Conservation (phyloP, 2,113 vertebrate genomes). For the Psilopsiagon aymara region DNA sequence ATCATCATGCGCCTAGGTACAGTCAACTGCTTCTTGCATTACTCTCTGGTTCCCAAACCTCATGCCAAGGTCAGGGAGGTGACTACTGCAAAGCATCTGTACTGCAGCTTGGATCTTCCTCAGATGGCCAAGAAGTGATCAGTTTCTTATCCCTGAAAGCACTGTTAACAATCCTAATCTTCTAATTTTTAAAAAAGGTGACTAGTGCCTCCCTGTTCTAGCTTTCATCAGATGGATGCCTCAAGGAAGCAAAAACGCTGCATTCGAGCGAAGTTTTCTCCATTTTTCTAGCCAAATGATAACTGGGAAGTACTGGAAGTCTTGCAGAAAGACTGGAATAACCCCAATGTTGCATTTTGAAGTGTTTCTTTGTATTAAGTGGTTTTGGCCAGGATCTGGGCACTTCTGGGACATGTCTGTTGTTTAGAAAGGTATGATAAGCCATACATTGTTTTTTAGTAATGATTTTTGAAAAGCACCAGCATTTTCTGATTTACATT, state of each 20-base stretch:
- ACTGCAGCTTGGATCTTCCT: neutral
- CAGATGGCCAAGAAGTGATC: neutral
- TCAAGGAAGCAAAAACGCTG: neutral
- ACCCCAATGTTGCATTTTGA: neutral
- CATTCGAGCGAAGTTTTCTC: neutral
- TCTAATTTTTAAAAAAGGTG: neutral
- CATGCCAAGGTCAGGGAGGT: accelerated
- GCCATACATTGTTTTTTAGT: neutral
- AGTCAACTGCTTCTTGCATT: neutral
- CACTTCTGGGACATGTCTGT: neutral
- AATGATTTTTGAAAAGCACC: neutral
- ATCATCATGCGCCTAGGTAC: accelerated
- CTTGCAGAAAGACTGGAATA: neutral
- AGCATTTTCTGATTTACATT: neutral
- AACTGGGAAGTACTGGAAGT: neutral
- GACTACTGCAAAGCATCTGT: neutral
- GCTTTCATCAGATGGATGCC: neutral
- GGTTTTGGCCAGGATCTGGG: neutral
- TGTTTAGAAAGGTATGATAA: neutral
- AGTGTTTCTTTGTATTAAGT: neutral
- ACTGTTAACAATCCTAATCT: neutral
- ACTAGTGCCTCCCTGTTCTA: neutral
- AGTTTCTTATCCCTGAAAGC: neutral
- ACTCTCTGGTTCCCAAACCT: neutral
- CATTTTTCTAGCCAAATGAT: neutral